phyloP scores from a whole-genome alignment of 2,797 vertebrate species.

The Ceryle rudis region DNA sequence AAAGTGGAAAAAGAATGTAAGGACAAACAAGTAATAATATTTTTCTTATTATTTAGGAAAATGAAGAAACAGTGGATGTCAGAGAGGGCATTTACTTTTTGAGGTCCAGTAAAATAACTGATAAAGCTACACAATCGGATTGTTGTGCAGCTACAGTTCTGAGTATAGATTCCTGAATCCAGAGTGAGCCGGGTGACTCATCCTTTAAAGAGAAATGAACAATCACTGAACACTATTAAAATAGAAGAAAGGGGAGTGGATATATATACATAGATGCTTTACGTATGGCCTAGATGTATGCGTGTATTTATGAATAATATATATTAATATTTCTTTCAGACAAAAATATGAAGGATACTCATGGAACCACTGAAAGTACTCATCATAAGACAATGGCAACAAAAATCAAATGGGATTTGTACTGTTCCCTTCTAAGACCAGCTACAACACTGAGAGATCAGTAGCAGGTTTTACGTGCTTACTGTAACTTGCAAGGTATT shows the following conservation, averaged over 20 bases:
- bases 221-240: neutral
- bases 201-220: constrained; percentile 18
- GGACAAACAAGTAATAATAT: neutral
- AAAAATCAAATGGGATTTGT: neutral
- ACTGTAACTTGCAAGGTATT: neutral
- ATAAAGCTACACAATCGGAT: neutral
- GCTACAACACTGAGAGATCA: neutral
- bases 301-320: neutral
- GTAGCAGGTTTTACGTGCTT: neutral
- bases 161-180: neutral
- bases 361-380: neutral
- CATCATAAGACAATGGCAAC: neutral
- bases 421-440: neutral
- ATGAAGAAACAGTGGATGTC: neutral
- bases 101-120: neutral
- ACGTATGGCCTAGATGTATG: neutral
- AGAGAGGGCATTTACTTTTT: neutral
- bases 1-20: neutral
- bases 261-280: neutral
- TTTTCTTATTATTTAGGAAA: neutral
- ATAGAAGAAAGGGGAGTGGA: neutral
- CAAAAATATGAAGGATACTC: neutral
- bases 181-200: constrained; percentile 34
- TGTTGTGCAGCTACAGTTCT: neutral
- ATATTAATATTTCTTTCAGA: neutral